These are phyloP conservation scores for Synanthedon andrenaeformis DNA, from an alignment of 2,888 invertebrate genomes.

Conservation along the genomic window DNA sequence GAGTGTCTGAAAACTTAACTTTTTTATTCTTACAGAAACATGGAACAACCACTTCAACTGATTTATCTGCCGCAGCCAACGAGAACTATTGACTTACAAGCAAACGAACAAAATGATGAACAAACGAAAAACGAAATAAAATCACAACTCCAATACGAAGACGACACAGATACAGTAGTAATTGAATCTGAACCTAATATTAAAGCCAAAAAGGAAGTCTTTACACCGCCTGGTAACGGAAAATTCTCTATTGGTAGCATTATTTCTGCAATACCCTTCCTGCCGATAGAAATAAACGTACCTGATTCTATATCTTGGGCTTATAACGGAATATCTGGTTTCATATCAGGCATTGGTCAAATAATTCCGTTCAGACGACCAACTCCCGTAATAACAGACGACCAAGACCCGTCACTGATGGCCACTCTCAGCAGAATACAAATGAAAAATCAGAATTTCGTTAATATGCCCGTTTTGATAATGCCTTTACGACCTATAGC, in stretches of 20 bases:
- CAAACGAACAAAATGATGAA: slow-evolving; percentile 3
- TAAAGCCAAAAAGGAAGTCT: slow-evolving; percentile 15
- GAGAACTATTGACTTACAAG: neutral
- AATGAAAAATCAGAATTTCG: slow-evolving; percentile 8
- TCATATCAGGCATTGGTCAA: slow-evolving; percentile 42
- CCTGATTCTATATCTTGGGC: slow-evolving; percentile 68
- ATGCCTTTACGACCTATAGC: slow-evolving; percentile 22
- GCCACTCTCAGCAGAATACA: slow-evolving; percentile 22
- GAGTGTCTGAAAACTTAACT: neutral
- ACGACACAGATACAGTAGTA: slow-evolving; percentile 33
- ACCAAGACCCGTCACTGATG: slow-evolving; percentile 17
- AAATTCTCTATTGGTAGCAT: slow-evolving; percentile 49
- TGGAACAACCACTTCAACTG: slow-evolving; percentile 24
- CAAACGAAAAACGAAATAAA: slow-evolving; percentile 10
- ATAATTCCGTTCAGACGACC: slow-evolving; percentile 32
- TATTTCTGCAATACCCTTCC: slow-evolving; percentile 64
- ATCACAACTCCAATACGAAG: slow-evolving; percentile 10
- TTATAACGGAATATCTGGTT: slow-evolving; percentile 37
- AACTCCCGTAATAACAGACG: slow-evolving; percentile 3
- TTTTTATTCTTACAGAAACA: neutral
- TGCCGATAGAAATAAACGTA: slow-evolving; percentile 74
- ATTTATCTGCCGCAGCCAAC: slow-evolving; percentile 29
- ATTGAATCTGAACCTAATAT: slow-evolving; percentile 28
- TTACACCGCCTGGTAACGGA: slow-evolving; percentile 26
- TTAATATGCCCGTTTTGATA: slow-evolving; percentile 26